These are phyloP conservation scores for Fukomys damarensis DNA, from an alignment of 2,113 vertebrate species.

Conservation along the genomic window DNA sequence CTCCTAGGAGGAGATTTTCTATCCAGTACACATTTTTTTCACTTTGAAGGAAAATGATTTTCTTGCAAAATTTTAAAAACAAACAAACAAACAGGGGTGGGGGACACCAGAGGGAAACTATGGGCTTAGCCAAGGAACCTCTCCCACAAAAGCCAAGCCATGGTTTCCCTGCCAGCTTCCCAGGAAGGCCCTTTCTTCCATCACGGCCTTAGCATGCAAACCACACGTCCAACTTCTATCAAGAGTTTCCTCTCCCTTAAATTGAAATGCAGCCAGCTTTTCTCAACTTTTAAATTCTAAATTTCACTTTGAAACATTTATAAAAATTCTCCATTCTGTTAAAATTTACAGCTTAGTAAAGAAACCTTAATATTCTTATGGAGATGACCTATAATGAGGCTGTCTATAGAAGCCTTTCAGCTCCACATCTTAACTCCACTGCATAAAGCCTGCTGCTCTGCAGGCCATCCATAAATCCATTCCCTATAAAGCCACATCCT, in stretches of 20 bases:
- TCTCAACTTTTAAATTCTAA: constrained; percentile 43
- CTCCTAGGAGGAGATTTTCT: not conserved
- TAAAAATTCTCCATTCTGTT: not conserved
- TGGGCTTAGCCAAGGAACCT: not conserved
- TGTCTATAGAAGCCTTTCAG: not conserved
- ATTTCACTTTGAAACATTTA: constrained; percentile 43
- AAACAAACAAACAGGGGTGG: rapidly evolving
- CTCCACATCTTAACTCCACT: not conserved
- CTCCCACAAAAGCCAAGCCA: not conserved
- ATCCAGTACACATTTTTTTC: not conserved
- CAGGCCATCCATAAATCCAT: not conserved
- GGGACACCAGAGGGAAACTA: not conserved
- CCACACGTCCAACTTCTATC: not conserved
- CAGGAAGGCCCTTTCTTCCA: not conserved
- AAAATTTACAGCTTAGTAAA: not conserved
- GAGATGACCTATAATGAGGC: not conserved
- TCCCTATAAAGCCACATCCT: not conserved
- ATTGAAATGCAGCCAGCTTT: constrained; percentile 52
- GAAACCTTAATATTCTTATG: not conserved
- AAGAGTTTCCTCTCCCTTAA: constrained; percentile 43
- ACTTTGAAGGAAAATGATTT: not conserved
- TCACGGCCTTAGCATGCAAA: constrained; percentile 31
- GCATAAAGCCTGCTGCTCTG: not conserved
- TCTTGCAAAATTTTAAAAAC: constrained; percentile 9
- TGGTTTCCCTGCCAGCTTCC: not conserved